These are phyloP conservation scores for Spondyliosoma cantharus DNA, from an alignment of 2,797 vertebrate genomes.

Conservation along the genomic window DNA sequence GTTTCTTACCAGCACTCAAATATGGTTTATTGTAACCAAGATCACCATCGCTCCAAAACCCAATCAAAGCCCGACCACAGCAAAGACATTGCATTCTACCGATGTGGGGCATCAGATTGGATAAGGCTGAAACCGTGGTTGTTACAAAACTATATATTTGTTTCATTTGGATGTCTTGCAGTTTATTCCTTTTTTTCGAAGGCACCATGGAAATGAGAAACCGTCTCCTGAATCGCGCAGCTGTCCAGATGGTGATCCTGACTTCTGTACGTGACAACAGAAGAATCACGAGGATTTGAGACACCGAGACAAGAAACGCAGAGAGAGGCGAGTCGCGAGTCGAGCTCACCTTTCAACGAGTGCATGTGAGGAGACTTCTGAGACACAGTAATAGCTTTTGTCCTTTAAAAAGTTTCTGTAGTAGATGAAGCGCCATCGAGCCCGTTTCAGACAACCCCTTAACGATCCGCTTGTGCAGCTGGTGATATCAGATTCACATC, in stretches of 20 bases:
- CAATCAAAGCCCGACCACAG: neutral
- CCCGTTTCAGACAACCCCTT: slow-evolving; percentile 32
- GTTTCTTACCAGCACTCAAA: neutral
- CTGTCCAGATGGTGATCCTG: slow-evolving; percentile 8
- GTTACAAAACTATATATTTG: neutral
- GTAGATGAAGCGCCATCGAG: neutral
- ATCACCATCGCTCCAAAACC: neutral
- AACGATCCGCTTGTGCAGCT: slow-evolving; percentile 52
- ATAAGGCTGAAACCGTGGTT: too few species aligned
- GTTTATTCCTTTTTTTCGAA: neutral
- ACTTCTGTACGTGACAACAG: neutral
- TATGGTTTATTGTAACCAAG: neutral
- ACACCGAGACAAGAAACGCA: neutral
- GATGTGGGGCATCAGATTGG: too few species aligned
- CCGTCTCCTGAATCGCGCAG: neutral
- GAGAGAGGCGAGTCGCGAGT: neutral
- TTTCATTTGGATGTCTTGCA: neutral
- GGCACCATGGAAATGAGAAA: neutral
- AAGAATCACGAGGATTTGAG: neutral
- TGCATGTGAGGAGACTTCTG: neutral
- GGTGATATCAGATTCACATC: slow-evolving; percentile 52
- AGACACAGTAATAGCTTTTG: neutral
- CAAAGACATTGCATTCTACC: too few species aligned
- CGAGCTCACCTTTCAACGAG: neutral
- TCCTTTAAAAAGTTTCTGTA: slow-evolving; percentile 14